A percentile compares a stretch with the other conserved stretches of the same genome.
Conservation (phyloP, 2,113 vertebrate genomes). For the Mohoua ochrocephala region DNA sequence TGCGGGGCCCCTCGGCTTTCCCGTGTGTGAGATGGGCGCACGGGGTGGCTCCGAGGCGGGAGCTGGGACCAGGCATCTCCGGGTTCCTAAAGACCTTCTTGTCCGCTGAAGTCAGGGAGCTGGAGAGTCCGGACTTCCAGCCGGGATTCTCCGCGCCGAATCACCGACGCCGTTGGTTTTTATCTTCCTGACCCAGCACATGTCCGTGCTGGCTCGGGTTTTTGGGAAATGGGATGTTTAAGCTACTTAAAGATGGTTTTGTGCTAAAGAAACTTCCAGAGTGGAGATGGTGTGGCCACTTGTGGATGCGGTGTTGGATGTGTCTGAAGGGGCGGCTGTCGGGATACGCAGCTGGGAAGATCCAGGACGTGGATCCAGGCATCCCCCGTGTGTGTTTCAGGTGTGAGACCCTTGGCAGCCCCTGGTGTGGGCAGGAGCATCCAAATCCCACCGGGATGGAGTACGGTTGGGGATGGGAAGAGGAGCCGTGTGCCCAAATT, state of each 20-base stretch:
- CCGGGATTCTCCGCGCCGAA: accelerated
- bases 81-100: background rate
- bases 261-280: background rate
- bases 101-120: background rate
- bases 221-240: background rate
- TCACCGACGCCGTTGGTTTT: background rate
- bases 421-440: background rate
- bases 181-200: background rate
- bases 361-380: background rate
- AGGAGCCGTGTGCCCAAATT: background rate
- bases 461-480: background rate
- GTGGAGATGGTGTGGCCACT: background rate
- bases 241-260: background rate
- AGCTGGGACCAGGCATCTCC: accelerated
- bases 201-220: too few relatives aligned
- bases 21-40: accelerated
- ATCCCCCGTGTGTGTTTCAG: accelerated
- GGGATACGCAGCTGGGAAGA: background rate
- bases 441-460: background rate
- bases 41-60: background rate
- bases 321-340: background rate
- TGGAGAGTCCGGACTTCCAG: background rate
- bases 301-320: background rate
- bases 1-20: background rate
- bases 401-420: background rate